Percentiles rank a stretch among this genome's conserved stretches.
Evolutionary conservation across 1,140 invertebrate species (phyloP).

Genomic region (Tetraneura akinire): DNA sequence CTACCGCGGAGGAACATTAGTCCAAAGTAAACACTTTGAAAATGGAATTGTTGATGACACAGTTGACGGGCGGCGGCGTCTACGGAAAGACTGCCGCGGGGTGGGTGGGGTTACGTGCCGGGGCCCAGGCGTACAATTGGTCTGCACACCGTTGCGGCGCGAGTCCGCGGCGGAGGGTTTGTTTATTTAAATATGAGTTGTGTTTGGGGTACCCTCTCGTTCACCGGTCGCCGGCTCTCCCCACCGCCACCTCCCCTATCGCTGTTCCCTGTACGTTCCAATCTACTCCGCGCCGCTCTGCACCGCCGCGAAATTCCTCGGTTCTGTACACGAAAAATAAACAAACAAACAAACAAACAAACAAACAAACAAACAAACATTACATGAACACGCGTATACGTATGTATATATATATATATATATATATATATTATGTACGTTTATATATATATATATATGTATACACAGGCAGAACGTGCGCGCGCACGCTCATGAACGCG

Average conservation of each 20-base stretch:
- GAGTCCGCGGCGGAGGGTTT: constrained; percentile 19
- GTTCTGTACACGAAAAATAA: constrained; percentile 50
- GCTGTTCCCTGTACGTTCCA: background rate
- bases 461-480: background rate
- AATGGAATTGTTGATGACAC: constrained; percentile 52
- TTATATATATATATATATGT: too few relatives aligned
- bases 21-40: constrained; percentile 51
- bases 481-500: background rate
- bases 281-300: constrained; percentile 18
- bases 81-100: background rate
- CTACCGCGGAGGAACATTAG: constrained; percentile 49
- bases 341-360: constrained; percentile 51
- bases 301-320: constrained; percentile 45
- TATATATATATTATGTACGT: too few relatives aligned
- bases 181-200: constrained; percentile 51
- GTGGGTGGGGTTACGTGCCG: constrained; percentile 34
- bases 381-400: constrained; percentile 4
- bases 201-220: constrained; percentile 45
- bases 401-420: too few relatives aligned
- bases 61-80: constrained; percentile 5
- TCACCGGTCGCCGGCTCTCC: background rate
- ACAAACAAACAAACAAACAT: constrained; percentile 51
- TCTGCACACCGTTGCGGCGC: constrained; percentile 25
- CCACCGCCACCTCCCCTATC: background rate
- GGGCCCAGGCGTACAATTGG: constrained; percentile 48